phyloP scores from a whole-genome alignment of 2,113 vertebrate species.

The Todiramphus chloris region DNA sequence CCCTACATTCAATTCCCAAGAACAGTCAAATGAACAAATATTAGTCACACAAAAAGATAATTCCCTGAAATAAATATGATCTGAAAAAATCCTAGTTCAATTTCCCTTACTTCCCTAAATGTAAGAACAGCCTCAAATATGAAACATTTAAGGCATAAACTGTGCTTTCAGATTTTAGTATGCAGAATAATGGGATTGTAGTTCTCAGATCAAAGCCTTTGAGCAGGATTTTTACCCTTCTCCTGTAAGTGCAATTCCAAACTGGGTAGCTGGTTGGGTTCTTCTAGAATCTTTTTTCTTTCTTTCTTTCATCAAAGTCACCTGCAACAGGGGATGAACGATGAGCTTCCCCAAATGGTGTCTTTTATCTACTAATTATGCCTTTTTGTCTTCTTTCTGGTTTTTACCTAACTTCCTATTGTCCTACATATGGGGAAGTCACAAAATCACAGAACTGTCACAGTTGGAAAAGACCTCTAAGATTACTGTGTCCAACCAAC shows the following conservation, averaged over 20 bases:
- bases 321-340: not conserved
- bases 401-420: not conserved
- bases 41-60: slow-evolving; percentile 15
- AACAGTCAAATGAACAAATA: not conserved
- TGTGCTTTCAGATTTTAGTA: not conserved
- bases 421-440: not conserved
- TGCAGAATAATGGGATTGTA: not conserved
- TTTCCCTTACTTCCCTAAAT: not conserved
- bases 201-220: not conserved
- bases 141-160: not conserved
- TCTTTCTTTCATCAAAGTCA: not conserved
- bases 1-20: slow-evolving; percentile 15
- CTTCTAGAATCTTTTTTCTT: not conserved
- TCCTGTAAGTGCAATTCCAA: not conserved
- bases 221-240: not conserved
- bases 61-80: slow-evolving; percentile 28
- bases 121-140: not conserved
- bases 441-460: too few relatives aligned
- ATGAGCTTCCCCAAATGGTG: not conserved
- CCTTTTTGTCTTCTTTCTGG: not conserved
- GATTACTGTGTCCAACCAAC: too few relatives aligned
- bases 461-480: too few relatives aligned
- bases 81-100: not conserved
- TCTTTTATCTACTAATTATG: not conserved
- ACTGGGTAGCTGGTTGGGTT: not conserved